Evolutionary conservation across 2,797 vertebrate genomes (phyloP), one percentile per base, ranked within the genome.

Genomic region (Jordanella pulchra): DNA sequence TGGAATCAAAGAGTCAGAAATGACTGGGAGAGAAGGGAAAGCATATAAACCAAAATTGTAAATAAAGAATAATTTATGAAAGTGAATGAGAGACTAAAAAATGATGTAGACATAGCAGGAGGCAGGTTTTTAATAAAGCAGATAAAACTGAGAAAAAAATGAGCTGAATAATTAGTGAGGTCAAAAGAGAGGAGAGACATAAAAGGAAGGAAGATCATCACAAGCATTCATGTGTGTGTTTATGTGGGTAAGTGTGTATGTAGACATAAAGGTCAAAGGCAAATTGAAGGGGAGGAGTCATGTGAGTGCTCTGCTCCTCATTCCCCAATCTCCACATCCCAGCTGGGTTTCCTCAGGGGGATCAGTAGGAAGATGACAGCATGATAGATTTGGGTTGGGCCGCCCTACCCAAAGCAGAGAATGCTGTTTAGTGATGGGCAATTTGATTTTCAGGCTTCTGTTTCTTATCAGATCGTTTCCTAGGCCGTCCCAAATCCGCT

Each of bases 201-300:
- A 0, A 54, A 50, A 60, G 54, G 69, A 70, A 61, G 77, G 4
- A 27, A 7, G 61, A 35, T 53, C 23, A 30, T 39, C 51, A 53
- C 23, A 68, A 32, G 54, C 21, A 53, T 53, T 25, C 15, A 15
- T 48, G n/a, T n/a, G n/a, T n/a, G 27, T 25, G 32, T 42, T 12
- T 42, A 21, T 13, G 60, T n/a, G 12, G 7, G 35, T 7, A 6
- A 42, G 60, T 63, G 60, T 25, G 12, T 55, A 21, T 55, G n/a
- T 42, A 67, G 67, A 79, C 51, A 17, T 39, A 50, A 66, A 71
- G 67, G 81, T 79, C 63, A 80, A 84, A 76, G 71, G 72, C 58
- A 65, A 61, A 83, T 78, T 56, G 65, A 80, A 64, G 28, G n/a
- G 77, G 73, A 84, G 76, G 74, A 58, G 72, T 75, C 55, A 72